Evolutionary conservation across 2,113 vertebrate species (phyloP), one percentile per base, ranked within the genome.

Genomic region (Festucalex cinctus): DNA sequence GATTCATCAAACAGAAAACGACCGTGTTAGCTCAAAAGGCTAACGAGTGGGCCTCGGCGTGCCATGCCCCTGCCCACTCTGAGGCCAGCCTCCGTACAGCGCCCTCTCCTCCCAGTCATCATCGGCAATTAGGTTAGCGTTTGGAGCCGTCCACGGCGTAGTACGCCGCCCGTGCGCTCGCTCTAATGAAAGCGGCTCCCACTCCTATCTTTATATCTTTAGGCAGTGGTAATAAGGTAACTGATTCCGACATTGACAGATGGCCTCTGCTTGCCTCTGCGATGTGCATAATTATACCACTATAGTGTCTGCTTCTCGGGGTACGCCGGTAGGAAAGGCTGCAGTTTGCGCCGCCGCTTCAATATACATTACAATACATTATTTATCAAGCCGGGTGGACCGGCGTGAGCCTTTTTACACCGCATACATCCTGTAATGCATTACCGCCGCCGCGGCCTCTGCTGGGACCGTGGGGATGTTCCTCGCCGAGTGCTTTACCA

Each of bases 321-420:
- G 74, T 86, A 74, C 70, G 77, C 73, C 64, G 65, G 66, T 73
- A 82, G 83, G 79, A 86, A 85, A 77, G 64, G 59, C 77, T 81
- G 83, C 85, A 76, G 77, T 72, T 32, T 80, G 79, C 76, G 78
- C 83, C 73, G 82, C 68, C 77, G 82, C 88, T 88, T 85, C 87
- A 91, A 91, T 90, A 91, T 91, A 91, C 85, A 91, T 91, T 86
- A 86, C 85, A 82, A 88, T 91, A 80, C 90, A 92, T 91, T 90
- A 91, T 91, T 91, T 90, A 92, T 91, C 71, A 85, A 76, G 85
- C 65, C 74, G 78, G 26, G 71, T 73, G 77, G 79, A 83, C 74
- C 76, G 79, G 83, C 85, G 76, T 79, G 82, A 72, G 67, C 80
- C 75, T 87, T 87, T 62, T 90, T 89, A 88, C 86, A 86, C 81